Conservation (phyloP, 2,797 vertebrate genomes). For the Allobates femoralis region DNA sequence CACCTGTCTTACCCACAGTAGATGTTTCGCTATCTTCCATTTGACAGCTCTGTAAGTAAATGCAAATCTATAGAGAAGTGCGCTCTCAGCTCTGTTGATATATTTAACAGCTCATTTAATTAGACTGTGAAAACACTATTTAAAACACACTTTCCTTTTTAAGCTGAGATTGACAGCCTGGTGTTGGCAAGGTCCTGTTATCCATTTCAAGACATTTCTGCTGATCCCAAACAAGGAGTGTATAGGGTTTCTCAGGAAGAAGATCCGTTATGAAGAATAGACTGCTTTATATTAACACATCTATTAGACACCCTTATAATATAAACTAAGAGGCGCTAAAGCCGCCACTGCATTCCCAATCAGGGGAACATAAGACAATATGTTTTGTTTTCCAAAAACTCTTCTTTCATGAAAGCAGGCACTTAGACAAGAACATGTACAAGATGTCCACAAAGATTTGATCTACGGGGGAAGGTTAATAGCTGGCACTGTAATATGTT, state of each 20-base stretch:
- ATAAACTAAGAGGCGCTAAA: not conserved
- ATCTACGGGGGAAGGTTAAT: not conserved
- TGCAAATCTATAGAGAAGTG: not conserved
- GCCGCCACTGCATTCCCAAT: not conserved
- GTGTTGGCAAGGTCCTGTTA: not conserved
- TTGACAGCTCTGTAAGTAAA: not conserved
- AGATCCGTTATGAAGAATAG: not conserved
- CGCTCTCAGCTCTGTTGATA: not conserved
- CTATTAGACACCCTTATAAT: not conserved
- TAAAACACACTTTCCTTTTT: not conserved
- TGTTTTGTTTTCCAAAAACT: not conserved
- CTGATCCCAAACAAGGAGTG: not conserved
- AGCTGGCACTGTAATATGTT: not conserved
- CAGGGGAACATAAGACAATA: not conserved
- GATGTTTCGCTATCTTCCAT: not conserved
- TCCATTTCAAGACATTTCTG: not conserved
- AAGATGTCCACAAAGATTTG: not conserved
- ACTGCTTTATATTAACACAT: not conserved
- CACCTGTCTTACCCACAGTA: not conserved
- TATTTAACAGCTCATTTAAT: slow-evolving; percentile 1
- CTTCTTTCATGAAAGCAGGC: not conserved
- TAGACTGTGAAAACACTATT: slow-evolving; percentile 6
- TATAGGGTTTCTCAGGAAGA: not conserved
- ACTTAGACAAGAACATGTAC: not conserved
- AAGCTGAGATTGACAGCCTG: not conserved